Base-by-base conservation (phyloP, 2,797 vertebrate genomes). In the Podargus strigoides region DNA sequence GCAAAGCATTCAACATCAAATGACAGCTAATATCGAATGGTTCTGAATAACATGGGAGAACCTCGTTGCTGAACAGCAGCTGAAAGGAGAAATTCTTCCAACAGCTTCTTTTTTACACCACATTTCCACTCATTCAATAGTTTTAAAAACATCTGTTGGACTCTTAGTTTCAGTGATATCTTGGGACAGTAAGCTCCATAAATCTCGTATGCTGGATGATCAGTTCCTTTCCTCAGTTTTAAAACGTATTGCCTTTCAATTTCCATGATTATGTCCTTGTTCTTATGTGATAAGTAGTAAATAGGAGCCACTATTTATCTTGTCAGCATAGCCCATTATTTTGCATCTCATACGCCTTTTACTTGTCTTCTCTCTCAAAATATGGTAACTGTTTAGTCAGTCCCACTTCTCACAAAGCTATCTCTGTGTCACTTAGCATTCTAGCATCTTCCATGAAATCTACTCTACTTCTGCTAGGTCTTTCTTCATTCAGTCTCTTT, bases 261-360 rank as follows among this genome's bases (percentile, higher is more conserved):
- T 90, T 94, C 84, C 4, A 2, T 73, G 27, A 92, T 85, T 95
- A 93, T 94, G 90, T 96, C 47, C 78, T 85, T 82, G 81, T 88
- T 84, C 69, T 47, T 78, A 70, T 30, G 52, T 4, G 28, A 47
- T 87, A 82, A 92, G 84, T 47, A 87, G 67, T 59, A 95, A 94
- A 95, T 59, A 89, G 67, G 47, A 68, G n/a, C 19, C 47, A 70
- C 63, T 36, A 89, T 93, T 93, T 63, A 59, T 85, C 68, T 93
- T 94, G 89, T 89, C 84, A 85, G 28, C 37, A 36, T 36, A 89
- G 68, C 41, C 70, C 63, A 89, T 89, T 92, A 82, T 79, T 95
- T 85, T 87, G 63, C 27, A 75, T 66, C 42, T 91, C 9, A 3
- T 62, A 39, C 36, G 67, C 44, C 67, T 93, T 62, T 74, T 82